These are phyloP conservation scores for Cephus nigrinus DNA, from an alignment of 2,888 invertebrate genomes.

Conservation along the genomic window DNA sequence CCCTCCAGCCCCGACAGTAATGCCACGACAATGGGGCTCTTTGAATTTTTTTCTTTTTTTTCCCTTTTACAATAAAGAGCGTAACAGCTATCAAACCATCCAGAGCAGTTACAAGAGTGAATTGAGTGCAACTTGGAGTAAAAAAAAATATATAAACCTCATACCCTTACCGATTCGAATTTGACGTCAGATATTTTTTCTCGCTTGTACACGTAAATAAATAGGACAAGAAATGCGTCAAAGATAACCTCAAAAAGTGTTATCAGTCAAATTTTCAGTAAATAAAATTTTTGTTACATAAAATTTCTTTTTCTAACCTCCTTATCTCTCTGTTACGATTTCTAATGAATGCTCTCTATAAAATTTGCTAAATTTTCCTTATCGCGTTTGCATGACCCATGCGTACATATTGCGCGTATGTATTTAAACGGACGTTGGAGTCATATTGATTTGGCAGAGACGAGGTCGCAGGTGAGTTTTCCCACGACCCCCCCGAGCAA, in stretches of 20 bases:
- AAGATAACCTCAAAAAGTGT: neutral
- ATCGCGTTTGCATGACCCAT: neutral
- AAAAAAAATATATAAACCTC: too few species aligned
- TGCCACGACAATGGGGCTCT: slow-evolving; percentile 25
- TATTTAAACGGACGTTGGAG: neutral
- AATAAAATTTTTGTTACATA: neutral
- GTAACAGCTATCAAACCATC: neutral
- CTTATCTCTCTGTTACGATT: too few species aligned
- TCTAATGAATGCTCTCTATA: neutral
- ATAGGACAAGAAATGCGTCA: neutral
- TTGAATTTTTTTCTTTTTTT: neutral
- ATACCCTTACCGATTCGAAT: neutral
- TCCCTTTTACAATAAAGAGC: neutral
- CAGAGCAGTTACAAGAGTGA: neutral
- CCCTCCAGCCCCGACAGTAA: slow-evolving; percentile 19
- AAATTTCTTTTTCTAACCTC: too few species aligned
- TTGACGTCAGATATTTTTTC: too few species aligned
- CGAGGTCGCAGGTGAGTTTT: slow-evolving; percentile 56
- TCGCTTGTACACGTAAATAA: too few species aligned
- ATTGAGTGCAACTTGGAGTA: neutral
- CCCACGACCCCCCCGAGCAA: slow-evolving; percentile 42
- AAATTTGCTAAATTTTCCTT: neutral
- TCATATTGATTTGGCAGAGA: slow-evolving; percentile 51
- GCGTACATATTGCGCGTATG: neutral
- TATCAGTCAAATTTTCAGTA: neutral